Conservation (phyloP, 1,140 invertebrate genomes). For the Heliconius hewitsoni region DNA sequence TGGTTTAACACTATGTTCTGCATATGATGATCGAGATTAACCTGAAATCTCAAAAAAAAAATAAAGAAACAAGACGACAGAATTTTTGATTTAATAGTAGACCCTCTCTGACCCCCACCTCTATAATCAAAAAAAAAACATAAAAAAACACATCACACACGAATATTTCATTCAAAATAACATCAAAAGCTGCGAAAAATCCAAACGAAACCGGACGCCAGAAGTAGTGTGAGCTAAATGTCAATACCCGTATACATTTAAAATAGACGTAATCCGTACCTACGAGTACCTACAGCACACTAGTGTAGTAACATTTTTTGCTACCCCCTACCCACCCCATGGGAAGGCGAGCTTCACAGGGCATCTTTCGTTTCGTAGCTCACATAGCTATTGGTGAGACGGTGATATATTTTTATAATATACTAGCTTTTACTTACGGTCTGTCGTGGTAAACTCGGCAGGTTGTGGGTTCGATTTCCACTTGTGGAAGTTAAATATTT, state of each 20-base stretch:
- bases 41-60: too few species aligned
- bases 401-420: constrained; percentile 38
- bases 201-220: constrained; percentile 32
- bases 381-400: constrained; percentile 78
- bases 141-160: too few species aligned
- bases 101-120: too few species aligned
- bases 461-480: too few species aligned
- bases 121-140: too few species aligned
- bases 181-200: not conserved
- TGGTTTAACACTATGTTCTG: too few species aligned
- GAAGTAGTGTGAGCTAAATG: constrained; percentile 63
- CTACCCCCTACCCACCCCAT: constrained; percentile 13
- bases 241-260: constrained; percentile 68
- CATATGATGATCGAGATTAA: too few species aligned
- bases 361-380: constrained; percentile 77
- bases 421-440: too few species aligned
- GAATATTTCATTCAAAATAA: not conserved
- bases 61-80: too few species aligned
- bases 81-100: too few species aligned
- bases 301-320: constrained; percentile 22
- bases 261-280: constrained; percentile 58
- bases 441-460: too few species aligned
- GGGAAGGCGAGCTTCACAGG: constrained; percentile 63
- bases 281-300: constrained; percentile 52
- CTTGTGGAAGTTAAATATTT: too few species aligned